Evolutionary conservation across 92 coral and sea anemone species (phyloP), one percentile per base, ranked within the genome.

Genomic region (Actinernus sp.): DNA sequence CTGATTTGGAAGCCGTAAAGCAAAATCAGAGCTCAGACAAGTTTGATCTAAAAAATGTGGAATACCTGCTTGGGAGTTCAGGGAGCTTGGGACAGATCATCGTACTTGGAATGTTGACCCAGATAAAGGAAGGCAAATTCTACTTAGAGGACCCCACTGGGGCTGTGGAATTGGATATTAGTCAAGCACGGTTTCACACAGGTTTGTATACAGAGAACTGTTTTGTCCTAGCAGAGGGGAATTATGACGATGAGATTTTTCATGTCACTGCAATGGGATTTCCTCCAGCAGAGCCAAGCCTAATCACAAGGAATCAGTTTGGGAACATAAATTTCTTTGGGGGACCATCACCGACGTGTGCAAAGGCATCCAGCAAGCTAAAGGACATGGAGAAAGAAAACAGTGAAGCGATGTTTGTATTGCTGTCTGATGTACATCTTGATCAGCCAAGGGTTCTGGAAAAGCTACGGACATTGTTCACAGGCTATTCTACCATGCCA

Each of bases 321-420:
- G 98, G 98, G 26, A 93, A 71, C 48, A 51, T 93, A 45, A 93
- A 93, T 71, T 93, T 93, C 76, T 93, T 93, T 58, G 98, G 98
- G 13, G 98, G 98, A 10, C 97, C 97, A 9, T 90, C 98, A 0
- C 50, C 86, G 0, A 83, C 91, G 0, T 79, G 93, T 55, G 86
- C 83, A 49, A 90, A 90, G 58, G 92, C 90, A 31, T 93, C 98
- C 26, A 83, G 52, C 51, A 93, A 90, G 63, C 81, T 93, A 23
- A 84, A 78, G 36, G 86, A 89, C 3, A 73, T 90, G 41, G 98
- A 93, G 78, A 61, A 79, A 41, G 98, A 93, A 38, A 90, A 93
- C 59, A 89, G 85, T n/a, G 92, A 90, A 37, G 89, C 97, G 5
- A 93, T 93, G 98, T 93, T 93, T 83, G 98, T 93, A n/a, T 66